These are phyloP conservation scores for Nebria ingens DNA, from an alignment of 1,140 invertebrate genomes.

Conservation along the genomic window DNA sequence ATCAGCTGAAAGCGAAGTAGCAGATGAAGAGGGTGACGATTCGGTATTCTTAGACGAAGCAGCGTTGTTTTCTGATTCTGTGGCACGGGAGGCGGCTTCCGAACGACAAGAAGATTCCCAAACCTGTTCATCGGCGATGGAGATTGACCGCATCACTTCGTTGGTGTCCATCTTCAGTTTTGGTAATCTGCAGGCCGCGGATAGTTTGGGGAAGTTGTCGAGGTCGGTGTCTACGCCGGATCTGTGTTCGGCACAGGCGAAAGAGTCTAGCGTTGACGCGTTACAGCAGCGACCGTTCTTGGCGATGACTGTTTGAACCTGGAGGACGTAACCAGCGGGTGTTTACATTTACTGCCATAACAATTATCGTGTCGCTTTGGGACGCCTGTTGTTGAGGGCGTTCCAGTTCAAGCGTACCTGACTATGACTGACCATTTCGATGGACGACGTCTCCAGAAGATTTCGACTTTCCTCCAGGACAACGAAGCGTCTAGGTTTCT, in stretches of 20 bases:
- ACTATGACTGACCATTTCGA: not conserved
- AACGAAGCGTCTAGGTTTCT: not conserved
- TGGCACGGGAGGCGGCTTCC: constrained; percentile 22
- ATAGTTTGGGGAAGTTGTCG: constrained; percentile 30
- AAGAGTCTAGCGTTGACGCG: constrained; percentile 32
- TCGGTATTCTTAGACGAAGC: constrained; percentile 35
- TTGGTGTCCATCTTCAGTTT: constrained; percentile 46
- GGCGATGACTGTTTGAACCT: constrained; percentile 38
- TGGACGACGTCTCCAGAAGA: not conserved
- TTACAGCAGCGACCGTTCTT: constrained; percentile 39
- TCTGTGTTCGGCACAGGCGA: constrained; percentile 41
- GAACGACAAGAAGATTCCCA: not conserved
- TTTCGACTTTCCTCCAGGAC: not conserved
- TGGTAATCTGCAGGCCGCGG: constrained; percentile 29
- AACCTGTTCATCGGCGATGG: constrained; percentile 33
- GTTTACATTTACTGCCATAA: not conserved
- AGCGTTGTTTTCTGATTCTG: constrained; percentile 29
- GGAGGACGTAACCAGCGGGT: not conserved
- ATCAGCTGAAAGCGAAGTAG: constrained; percentile 10
- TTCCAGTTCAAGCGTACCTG: not conserved
- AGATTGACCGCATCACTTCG: constrained; percentile 44
- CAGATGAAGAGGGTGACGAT: constrained; percentile 27
- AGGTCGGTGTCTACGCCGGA: constrained; percentile 40
- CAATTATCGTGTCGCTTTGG: not conserved
- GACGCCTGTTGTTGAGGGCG: not conserved